Evolutionary conservation across 1,140 invertebrate genomes (phyloP).

Genomic region (Muscidifurax raptorellus): DNA sequence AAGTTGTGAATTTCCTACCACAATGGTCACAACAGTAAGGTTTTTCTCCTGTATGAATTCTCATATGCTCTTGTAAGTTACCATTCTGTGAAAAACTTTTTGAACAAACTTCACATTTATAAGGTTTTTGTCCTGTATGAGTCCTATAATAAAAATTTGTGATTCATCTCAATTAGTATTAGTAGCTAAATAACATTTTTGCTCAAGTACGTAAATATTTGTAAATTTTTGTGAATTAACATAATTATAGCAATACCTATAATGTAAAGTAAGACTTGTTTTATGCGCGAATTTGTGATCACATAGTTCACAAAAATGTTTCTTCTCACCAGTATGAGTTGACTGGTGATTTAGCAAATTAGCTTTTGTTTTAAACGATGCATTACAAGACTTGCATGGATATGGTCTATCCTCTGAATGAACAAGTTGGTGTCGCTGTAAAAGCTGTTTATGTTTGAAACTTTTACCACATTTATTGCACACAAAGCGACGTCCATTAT

Average conservation of each 20-base stretch:
- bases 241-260: conserved; percentile 69
- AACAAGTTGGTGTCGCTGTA: conserved; percentile 83
- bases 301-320: conserved; percentile 85
- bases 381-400: conserved; percentile 78
- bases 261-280: conserved; percentile 82
- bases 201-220: neutral
- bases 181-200: no score
- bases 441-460: conserved; percentile 83
- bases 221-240: no score
- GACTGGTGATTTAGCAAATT: conserved; percentile 83
- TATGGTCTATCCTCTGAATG: conserved; percentile 81
- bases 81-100: conserved; percentile 81
- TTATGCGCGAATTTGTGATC: conserved; percentile 85
- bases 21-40: conserved; percentile 82
- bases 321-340: conserved; percentile 83
- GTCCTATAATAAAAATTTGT: conserved; percentile 61
- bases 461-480: conserved; percentile 83
- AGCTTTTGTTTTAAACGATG: conserved; percentile 83
- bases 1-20: conserved; percentile 82
- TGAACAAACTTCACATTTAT: conserved; percentile 77
- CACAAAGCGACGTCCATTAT: conserved; percentile 79
- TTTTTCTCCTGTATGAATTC: conserved; percentile 80
- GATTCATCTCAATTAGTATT: no score
- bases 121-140: conserved; percentile 79
- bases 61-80: conserved; percentile 78